Conservation (phyloP, 2,888 invertebrate species). For the Apodemia zela region DNA sequence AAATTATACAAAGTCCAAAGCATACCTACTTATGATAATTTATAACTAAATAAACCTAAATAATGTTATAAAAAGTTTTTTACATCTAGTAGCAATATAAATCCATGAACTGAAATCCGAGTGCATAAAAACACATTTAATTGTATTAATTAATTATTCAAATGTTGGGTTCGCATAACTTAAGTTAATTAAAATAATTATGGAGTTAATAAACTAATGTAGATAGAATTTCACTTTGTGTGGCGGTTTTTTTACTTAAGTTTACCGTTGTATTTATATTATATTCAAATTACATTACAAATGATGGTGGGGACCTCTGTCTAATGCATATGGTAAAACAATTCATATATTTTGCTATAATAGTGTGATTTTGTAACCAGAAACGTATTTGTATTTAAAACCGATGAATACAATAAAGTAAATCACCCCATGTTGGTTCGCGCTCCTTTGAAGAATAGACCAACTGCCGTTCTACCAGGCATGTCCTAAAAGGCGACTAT, state of each 20-base stretch:
- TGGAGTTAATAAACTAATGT: conserved; percentile 4
- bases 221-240: conserved; percentile 6
- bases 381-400: too few species aligned
- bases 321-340: too few species aligned
- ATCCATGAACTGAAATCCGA: background rate
- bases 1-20: conserved; percentile 4
- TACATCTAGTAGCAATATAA: background rate
- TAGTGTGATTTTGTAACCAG: too few species aligned
- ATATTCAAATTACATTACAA: background rate
- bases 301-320: background rate
- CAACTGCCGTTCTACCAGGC: too few species aligned
- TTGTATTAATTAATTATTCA: background rate
- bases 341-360: too few species aligned
- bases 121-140: conserved; percentile 7
- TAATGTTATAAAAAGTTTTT: background rate
- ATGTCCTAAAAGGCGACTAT: too few species aligned
- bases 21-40: background rate
- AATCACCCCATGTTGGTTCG: too few species aligned
- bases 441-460: too few species aligned
- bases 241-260: background rate
- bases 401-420: too few species aligned
- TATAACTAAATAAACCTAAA: conserved; percentile 4
- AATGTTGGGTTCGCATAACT: background rate
- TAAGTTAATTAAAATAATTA: conserved; percentile 7
- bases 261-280: background rate